Evolutionary conservation across 2,797 vertebrate genomes (phyloP), one percentile per base, ranked within the genome.

Genomic region (Hipposideros larvatus): DNA sequence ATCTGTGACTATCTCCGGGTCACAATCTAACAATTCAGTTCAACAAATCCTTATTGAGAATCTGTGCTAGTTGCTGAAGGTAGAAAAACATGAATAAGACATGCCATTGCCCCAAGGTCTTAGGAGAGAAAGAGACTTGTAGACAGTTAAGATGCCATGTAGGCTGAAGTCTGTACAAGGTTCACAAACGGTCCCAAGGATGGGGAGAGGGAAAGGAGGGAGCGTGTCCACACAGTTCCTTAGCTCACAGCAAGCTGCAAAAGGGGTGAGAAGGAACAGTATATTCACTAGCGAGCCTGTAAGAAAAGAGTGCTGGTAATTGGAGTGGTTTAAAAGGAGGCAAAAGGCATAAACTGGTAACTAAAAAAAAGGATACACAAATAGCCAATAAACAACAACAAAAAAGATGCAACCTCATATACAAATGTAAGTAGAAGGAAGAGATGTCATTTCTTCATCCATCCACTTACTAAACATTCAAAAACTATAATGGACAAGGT

Each of bases 401-500:
- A n/a, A 28, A 78, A 48, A 61, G 59, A 93, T 22, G 41, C 8
- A 51, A 13, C 66, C 18, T 63, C 51, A 43, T n/a, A n/a, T 9
- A 75, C 31, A 48, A 57, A n/a, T n/a, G 21, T 3, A 48, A 55
- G n/a, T 18, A 31, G 21, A 55, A 22, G 31, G 57, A 24, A 48
- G 46, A 18, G 48, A 11, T 18, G 6, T 3, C 21, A 7, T n/a
- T 34, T 80, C 31, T 57, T 65, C 19, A 13, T 10, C 63, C 34
- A 0, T 16, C 13, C 61, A 8, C 19, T 26, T 48, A 48, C 34
- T 74, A 57, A 11, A 68, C 26, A 0, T 3, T 59, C n/a, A 14
- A 43, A 71, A 28, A 16, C 8, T 3, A 1, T 5, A 21, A 5
- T 0, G 5, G 2, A 3, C 14, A 1, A 2, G 2, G 14, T 37